A percentile compares a stretch with the other conserved stretches of the same genome.
Evolutionary conservation across 2,888 invertebrate species (phyloP).

Genomic region (Heliconius sara): DNA sequence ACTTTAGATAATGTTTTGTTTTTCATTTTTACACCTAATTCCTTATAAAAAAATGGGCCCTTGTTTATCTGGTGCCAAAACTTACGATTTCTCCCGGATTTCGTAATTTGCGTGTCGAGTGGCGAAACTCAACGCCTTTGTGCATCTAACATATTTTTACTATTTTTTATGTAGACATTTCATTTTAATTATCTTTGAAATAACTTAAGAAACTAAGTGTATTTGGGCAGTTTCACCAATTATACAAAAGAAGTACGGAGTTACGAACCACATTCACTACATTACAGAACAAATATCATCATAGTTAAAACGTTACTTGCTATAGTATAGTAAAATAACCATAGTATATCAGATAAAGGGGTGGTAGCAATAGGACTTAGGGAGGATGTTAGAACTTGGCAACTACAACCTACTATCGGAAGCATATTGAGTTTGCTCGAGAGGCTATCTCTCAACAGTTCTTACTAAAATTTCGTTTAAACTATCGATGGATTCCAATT

Average conservation of each 20-base stretch:
- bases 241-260: not conserved
- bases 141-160: no score
- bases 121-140: no score
- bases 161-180: no score
- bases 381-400: conserved; percentile 62
- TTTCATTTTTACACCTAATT: no score
- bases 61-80: no score
- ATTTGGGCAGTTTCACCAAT: not conserved
- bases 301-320: not conserved
- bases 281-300: not conserved
- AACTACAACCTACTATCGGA: conserved; percentile 59
- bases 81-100: no score
- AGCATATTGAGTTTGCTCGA: conserved; percentile 77
- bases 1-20: no score
- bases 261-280: not conserved
- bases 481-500: conserved; percentile 37
- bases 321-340: conserved; percentile 2
- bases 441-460: conserved; percentile 59
- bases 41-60: no score
- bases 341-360: conserved; percentile 1
- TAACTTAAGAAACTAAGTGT: not conserved
- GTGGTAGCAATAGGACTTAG: conserved; percentile 13
- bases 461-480: conserved; percentile 41
- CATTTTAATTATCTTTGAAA: no score
- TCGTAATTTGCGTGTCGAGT: no score